phyloP scores from a whole-genome alignment of 2,888 invertebrate species.

The Gari tellinella region DNA sequence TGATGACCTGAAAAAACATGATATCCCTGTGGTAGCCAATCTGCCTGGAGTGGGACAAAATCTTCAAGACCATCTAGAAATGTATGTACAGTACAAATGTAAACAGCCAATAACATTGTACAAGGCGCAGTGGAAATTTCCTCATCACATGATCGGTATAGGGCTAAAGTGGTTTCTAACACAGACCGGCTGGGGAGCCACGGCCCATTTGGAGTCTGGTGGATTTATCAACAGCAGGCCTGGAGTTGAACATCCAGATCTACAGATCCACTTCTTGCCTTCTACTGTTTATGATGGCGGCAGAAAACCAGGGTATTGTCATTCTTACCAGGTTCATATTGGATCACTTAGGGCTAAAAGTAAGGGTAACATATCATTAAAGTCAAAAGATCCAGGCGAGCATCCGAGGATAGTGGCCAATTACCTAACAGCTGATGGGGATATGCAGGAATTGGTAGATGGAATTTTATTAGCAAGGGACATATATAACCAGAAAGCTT shows the following conservation, averaged over 20 bases:
- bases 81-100: slow-evolving; percentile 85
- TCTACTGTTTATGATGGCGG: slow-evolving; percentile 86
- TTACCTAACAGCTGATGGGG: slow-evolving; percentile 89
- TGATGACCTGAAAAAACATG: slow-evolving; percentile 84
- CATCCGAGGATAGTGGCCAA: slow-evolving; percentile 95
- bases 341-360: slow-evolving; percentile 92
- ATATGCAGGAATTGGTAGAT: slow-evolving; percentile 85
- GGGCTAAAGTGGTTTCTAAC: slow-evolving; percentile 85
- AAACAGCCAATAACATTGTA: slow-evolving; percentile 85
- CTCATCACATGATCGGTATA: slow-evolving; percentile 85
- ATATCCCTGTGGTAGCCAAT: slow-evolving; percentile 87
- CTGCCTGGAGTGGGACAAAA: slow-evolving; percentile 90
- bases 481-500: slow-evolving; percentile 82
- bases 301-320: slow-evolving; percentile 83
- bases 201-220: slow-evolving; percentile 85
- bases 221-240: slow-evolving; percentile 84
- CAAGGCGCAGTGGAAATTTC: slow-evolving; percentile 85
- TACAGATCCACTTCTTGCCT: slow-evolving; percentile 86
- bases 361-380: slow-evolving; percentile 91
- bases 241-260: slow-evolving; percentile 84
- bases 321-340: slow-evolving; percentile 85
- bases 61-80: slow-evolving; percentile 91
- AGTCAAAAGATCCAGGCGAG: slow-evolving; percentile 90
- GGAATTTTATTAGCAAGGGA: no score
- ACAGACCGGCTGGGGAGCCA: slow-evolving; percentile 84